Conservation (phyloP, 2,113 vertebrate species). For the Salminus brasiliensis region DNA sequence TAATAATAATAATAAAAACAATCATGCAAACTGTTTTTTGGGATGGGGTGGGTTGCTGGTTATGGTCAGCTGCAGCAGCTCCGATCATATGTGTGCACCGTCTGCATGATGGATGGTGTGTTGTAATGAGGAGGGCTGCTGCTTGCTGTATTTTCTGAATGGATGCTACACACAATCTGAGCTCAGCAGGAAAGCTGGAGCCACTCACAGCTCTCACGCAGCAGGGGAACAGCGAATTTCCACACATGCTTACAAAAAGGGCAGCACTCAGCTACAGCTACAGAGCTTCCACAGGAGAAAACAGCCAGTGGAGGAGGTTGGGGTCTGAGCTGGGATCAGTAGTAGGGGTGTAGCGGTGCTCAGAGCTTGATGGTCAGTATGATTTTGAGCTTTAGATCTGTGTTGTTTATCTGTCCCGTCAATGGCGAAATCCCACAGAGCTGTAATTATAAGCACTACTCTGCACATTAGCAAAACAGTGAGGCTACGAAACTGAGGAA, state of each 20-base stretch:
- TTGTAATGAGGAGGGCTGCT: conserved; percentile 10
- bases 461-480: too few relatives aligned
- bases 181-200: conserved; percentile 5
- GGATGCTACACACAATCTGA: not conserved
- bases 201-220: not conserved
- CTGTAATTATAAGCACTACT: too few relatives aligned
- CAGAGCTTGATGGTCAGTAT: too few relatives aligned
- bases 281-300: not conserved
- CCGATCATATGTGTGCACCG: not conserved
- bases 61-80: not conserved
- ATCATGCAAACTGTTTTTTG: too few relatives aligned
- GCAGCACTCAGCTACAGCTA: not conserved
- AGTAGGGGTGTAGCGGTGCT: not conserved
- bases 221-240: not conserved
- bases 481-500: too few relatives aligned
- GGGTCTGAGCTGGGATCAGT: not conserved
- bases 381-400: too few relatives aligned
- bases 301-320: not conserved
- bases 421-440: too few relatives aligned
- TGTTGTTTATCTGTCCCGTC: too few relatives aligned
- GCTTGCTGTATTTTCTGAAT: conserved; percentile 41
- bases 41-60: too few relatives aligned
- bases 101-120: conserved; percentile 30
- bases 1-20: too few relatives aligned
- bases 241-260: not conserved